A percentile compares a stretch with the other conserved stretches of the same genome.
These are phyloP conservation scores for Tipula lateralis DNA, from an alignment of 2,888 invertebrate species.

Conservation along the genomic window DNA sequence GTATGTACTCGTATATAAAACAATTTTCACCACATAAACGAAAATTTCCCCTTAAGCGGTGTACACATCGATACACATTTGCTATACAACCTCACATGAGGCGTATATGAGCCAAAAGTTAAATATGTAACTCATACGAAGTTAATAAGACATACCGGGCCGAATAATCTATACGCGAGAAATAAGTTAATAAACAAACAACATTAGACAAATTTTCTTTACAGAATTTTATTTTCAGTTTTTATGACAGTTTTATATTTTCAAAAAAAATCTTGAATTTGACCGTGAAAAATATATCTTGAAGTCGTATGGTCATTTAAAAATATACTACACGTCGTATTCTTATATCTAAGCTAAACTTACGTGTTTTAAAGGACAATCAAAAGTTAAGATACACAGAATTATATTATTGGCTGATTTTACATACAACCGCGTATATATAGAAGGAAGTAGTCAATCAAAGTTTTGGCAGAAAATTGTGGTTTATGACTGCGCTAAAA, in stretches of 20 bases:
- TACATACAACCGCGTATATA: not conserved
- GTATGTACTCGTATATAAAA: not conserved
- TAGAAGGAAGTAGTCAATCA: not conserved
- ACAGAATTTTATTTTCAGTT: not conserved
- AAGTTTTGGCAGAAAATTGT: not conserved
- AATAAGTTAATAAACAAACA: not conserved
- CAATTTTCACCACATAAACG: not conserved
- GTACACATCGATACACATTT: not conserved
- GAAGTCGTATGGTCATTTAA: not conserved
- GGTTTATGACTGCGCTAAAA: not conserved
- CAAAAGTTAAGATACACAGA: not conserved
- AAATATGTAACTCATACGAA: not conserved
- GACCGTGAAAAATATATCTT: constrained; percentile 12
- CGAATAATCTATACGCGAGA: not conserved
- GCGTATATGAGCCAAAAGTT: not conserved
- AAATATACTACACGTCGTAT: not conserved
- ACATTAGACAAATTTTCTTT: not conserved
- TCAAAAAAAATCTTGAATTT: not conserved
- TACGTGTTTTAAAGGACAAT: not conserved
- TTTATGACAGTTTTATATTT: not conserved
- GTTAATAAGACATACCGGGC: not conserved
- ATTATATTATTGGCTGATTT: not conserved
- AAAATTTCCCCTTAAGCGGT: not conserved
- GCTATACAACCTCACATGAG: not conserved
- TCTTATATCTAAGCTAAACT: not conserved